A percentile compares a stretch with the other conserved stretches of the same genome.
phyloP scores from a whole-genome alignment of 2,797 vertebrate species.

The Scleropages formosus region DNA sequence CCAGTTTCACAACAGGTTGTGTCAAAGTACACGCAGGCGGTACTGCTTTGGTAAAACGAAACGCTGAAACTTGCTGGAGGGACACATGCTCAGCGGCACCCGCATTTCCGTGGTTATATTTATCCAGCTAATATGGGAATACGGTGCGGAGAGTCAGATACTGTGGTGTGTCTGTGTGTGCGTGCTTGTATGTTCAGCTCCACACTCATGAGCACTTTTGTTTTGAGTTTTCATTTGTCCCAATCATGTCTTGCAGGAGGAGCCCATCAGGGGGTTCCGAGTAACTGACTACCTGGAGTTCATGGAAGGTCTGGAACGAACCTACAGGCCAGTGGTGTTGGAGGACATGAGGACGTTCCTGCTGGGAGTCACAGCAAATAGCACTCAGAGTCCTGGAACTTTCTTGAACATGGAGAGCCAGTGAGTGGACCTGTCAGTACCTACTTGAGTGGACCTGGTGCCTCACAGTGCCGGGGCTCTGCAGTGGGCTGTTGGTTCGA shows the following conservation, averaged over 20 bases:
- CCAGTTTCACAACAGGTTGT: background rate
- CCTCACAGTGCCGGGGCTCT: too few species aligned
- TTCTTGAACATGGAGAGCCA: background rate
- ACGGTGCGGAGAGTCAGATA: background rate
- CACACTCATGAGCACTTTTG: background rate
- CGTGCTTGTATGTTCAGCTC: background rate
- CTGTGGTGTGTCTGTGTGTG: background rate
- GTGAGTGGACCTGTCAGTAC: too few species aligned
- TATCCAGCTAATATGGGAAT: background rate
- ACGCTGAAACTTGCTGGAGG: background rate
- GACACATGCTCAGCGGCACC: background rate
- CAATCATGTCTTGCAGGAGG: conserved; percentile 73
- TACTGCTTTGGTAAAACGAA: background rate
- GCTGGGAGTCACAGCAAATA: conserved; percentile 51
- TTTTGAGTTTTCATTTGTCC: conserved; percentile 1
- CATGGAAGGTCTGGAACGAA: conserved; percentile 79
- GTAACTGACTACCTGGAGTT: conserved; percentile 82
- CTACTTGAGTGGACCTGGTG: too few species aligned
- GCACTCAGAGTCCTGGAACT: background rate
- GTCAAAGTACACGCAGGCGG: background rate
- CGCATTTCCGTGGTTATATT: background rate
- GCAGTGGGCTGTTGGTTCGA: too few species aligned
- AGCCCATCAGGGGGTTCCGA: conserved; percentile 82
- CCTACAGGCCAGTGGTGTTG: conserved; percentile 78
- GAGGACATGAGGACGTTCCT: conserved; percentile 77